A percentile compares a stretch with the other conserved stretches of the same genome.
phyloP scores from a whole-genome alignment of 1,140 invertebrate genomes.

The roundworm (Caenorhabditis elegans) region DNA sequence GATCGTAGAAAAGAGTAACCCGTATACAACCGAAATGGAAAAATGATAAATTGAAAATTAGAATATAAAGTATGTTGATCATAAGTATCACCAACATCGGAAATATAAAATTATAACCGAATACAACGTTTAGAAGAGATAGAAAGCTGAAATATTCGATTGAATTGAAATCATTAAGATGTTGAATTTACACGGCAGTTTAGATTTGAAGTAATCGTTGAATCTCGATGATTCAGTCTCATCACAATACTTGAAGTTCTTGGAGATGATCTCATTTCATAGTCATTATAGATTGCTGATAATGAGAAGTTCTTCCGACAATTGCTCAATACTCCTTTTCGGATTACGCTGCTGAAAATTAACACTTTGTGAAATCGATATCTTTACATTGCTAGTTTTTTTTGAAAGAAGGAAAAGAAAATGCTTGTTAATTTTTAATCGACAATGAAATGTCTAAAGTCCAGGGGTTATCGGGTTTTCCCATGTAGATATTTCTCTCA shows the following conservation, averaged over 20 bases:
- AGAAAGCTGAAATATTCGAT: too few relatives aligned
- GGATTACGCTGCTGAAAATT: constrained; percentile 26
- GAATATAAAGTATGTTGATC: too few relatives aligned
- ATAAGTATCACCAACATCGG: too few relatives aligned
- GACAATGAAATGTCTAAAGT: too few relatives aligned
- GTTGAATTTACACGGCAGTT: neutral
- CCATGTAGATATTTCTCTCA: too few relatives aligned
- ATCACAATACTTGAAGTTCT: neutral
- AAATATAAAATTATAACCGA: too few relatives aligned
- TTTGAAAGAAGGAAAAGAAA: too few relatives aligned
- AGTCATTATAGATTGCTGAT: constrained; percentile 25
- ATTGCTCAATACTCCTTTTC: constrained; percentile 6
- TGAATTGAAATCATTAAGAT: too few relatives aligned
- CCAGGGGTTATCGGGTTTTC: too few relatives aligned
- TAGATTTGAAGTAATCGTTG: constrained; percentile 19
- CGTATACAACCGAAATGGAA: neutral
- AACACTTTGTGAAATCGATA: neutral
- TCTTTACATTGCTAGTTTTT: neutral
- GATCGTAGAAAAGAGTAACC: neutral
- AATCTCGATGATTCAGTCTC: constrained; percentile 10
- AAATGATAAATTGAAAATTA: too few relatives aligned
- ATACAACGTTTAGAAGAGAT: too few relatives aligned
- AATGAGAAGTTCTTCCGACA: constrained; percentile 23
- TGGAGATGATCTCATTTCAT: constrained; percentile 22
- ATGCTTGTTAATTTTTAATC: too few relatives aligned